Evolutionary conservation across 2,113 vertebrate species (phyloP).

Genomic region (Riparia riparia): DNA sequence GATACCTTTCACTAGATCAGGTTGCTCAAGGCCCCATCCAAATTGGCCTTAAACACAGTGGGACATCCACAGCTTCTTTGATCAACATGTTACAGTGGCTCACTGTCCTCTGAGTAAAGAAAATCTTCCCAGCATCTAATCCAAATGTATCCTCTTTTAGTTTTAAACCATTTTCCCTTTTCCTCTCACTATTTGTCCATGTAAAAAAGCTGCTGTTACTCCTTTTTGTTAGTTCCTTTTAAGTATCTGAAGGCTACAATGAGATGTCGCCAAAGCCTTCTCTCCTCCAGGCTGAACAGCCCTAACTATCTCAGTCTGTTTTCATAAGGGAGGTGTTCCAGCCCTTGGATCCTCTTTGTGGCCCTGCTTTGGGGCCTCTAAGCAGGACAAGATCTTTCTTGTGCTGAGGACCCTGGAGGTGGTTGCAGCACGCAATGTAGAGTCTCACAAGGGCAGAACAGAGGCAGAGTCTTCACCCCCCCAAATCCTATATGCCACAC

Average conservation of each 20-base stretch:
- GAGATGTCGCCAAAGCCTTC: not conserved
- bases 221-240: not conserved
- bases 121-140: not conserved
- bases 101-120: not conserved
- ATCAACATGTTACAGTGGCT: not conserved
- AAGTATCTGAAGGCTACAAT: not conserved
- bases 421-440: not conserved
- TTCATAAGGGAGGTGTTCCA: not conserved
- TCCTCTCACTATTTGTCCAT: not conserved
- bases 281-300: not conserved
- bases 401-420: not conserved
- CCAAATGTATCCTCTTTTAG: not conserved
- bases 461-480: not conserved
- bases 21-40: not conserved
- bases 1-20: not conserved
- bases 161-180: not conserved
- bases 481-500: not conserved
- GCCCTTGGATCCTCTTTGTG: not conserved
- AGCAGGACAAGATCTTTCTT: not conserved
- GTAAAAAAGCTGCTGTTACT: not conserved
- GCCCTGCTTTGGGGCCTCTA: not conserved
- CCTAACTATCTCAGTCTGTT: not conserved
- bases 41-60: not conserved
- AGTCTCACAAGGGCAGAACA: not conserved
- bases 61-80: not conserved